Conservation (phyloP, 2,797 vertebrate species). For the Onychomys leucogaster region DNA sequence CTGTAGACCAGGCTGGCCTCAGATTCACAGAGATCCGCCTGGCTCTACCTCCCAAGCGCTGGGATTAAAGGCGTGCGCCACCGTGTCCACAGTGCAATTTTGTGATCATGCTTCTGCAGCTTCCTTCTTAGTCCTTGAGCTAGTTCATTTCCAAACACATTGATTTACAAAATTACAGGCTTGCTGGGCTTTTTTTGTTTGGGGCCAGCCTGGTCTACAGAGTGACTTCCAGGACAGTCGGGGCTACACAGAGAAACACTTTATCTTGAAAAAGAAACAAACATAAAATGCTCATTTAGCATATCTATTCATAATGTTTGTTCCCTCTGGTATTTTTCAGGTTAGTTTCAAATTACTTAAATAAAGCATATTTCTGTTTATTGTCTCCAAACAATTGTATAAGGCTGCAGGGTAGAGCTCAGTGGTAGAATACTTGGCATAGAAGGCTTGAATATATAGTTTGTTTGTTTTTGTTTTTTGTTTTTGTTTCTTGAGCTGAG, state of each 20-base stretch:
- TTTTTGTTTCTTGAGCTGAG: too few relatives aligned
- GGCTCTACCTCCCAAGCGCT: background rate
- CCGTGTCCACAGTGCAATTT: background rate
- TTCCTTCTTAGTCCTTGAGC: background rate
- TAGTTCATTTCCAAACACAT: slow-evolving; percentile 20
- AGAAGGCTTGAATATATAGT: background rate
- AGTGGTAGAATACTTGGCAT: background rate
- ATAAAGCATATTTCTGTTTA: slow-evolving; percentile 4
- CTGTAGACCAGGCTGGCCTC: background rate
- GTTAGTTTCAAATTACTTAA: slow-evolving; percentile 18
- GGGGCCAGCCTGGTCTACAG: too few relatives aligned
- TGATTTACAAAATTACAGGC: background rate
- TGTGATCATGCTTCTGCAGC: background rate
- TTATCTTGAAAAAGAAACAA: background rate
- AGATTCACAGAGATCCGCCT: background rate
- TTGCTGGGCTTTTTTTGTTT: too few relatives aligned
- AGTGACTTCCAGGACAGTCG: too few relatives aligned
- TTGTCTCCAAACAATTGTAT: background rate
- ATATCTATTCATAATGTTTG: background rate
- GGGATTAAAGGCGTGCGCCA: background rate
- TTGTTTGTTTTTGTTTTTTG: too few relatives aligned
- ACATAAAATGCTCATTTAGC: background rate
- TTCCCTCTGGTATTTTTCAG: slow-evolving; percentile 53
- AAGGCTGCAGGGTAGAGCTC: background rate
- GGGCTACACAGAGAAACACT: too few relatives aligned